These are phyloP conservation scores for Neotoma lepida DNA, from an alignment of 2,113 vertebrate genomes.

Conservation along the genomic window DNA sequence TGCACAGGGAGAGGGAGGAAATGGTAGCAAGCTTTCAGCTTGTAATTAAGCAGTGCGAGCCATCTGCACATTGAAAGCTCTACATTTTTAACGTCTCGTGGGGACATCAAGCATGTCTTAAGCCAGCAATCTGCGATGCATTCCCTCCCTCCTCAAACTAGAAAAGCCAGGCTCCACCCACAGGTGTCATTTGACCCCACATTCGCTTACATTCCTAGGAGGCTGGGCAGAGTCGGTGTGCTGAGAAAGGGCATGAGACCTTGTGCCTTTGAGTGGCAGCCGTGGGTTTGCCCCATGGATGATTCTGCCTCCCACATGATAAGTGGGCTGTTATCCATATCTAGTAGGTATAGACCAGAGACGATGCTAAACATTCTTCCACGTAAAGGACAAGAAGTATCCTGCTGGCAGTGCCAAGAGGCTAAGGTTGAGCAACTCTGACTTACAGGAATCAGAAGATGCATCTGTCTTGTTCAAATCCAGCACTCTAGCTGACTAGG, in stretches of 20 bases:
- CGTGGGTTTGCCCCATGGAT: background rate
- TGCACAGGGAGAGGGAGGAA: constrained; percentile 46
- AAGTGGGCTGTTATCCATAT: background rate
- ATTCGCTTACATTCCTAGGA: background rate
- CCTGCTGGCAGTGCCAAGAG: background rate
- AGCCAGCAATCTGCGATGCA: constrained; percentile 48
- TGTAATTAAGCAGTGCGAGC: constrained; percentile 75
- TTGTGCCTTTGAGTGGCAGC: background rate
- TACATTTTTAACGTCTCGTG: constrained; percentile 70
- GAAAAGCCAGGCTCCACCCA: constrained; percentile 42
- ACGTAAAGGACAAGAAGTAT: background rate
- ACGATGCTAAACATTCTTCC: background rate
- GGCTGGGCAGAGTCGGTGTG: background rate
- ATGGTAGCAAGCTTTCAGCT: constrained; percentile 49
- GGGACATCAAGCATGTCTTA: constrained; percentile 68
- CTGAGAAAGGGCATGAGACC: background rate
- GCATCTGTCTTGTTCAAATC: constrained; percentile 18
- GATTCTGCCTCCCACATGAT: background rate
- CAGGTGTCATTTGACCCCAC: constrained; percentile 52
- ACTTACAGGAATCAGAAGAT: background rate
- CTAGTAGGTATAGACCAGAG: background rate
- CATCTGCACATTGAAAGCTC: constrained; percentile 76
- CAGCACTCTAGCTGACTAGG: background rate
- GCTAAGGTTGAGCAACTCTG: constrained; percentile 1
- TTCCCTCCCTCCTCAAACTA: constrained; percentile 17